Percentiles rank a stretch among this genome's conserved stretches.
Conservation (phyloP, 1,140 invertebrate genomes). For the Zaprionus vittiger region DNA sequence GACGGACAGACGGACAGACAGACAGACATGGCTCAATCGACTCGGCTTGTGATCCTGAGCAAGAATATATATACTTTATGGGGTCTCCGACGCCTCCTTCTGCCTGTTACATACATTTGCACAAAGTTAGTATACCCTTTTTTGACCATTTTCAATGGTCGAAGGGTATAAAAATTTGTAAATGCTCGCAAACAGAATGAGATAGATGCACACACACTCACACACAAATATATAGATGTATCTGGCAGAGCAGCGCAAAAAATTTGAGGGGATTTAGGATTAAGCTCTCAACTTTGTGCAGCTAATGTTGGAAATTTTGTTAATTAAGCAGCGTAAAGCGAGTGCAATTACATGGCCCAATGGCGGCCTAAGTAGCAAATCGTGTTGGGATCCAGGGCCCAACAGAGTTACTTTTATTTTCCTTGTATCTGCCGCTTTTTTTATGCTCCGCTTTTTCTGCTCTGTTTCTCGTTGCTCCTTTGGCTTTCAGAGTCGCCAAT, state of each 20-base stretch:
- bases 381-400: slow-evolving; percentile 30
- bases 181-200: slow-evolving; percentile 6
- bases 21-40: too few relatives aligned
- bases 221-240: not conserved
- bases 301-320: slow-evolving; percentile 59
- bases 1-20: too few relatives aligned
- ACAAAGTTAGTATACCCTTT: too few relatives aligned
- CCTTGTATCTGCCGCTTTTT: not conserved
- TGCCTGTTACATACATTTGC: too few relatives aligned
- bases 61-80: too few relatives aligned
- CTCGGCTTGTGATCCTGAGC: too few relatives aligned
- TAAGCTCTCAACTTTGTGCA: slow-evolving; percentile 37
- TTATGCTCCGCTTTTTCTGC: not conserved
- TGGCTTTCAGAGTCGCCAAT: too few relatives aligned
- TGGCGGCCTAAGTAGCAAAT: slow-evolving; percentile 49
- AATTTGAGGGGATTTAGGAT: slow-evolving; percentile 6
- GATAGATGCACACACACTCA: not conserved
- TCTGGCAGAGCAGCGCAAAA: not conserved
- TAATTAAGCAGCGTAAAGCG: slow-evolving; percentile 45
- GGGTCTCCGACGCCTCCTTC: too few relatives aligned
- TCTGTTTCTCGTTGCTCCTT: not conserved
- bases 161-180: too few relatives aligned
- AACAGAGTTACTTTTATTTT: slow-evolving; percentile 14
- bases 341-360: slow-evolving; percentile 56
- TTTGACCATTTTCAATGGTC: too few relatives aligned